Conservation (phyloP, 2,113 vertebrate species). For the Hepsetus odoe region DNA sequence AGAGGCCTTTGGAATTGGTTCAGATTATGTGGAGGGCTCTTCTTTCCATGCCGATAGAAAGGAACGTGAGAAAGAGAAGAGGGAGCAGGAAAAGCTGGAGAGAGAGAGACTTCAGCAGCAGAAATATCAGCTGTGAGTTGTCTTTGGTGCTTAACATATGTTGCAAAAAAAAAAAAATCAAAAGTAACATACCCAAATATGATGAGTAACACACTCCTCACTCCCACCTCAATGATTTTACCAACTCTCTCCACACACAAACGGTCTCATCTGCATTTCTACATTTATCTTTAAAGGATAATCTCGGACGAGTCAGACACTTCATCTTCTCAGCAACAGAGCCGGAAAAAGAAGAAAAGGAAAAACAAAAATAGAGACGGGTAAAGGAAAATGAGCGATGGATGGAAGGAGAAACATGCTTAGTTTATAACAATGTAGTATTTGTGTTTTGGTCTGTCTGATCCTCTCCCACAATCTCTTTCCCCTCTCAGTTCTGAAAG, state of each 20-base stretch:
- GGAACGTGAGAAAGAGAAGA: slow-evolving; percentile 79
- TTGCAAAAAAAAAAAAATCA: too few species aligned
- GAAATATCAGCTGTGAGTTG: slow-evolving; percentile 18
- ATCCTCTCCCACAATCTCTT: slow-evolving; percentile 18
- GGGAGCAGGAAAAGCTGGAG: slow-evolving; percentile 76
- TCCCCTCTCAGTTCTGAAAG: slow-evolving; percentile 78
- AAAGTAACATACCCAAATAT: too few species aligned
- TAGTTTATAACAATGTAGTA: neutral
- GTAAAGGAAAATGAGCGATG: slow-evolving; percentile 51
- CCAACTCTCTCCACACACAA: too few species aligned
- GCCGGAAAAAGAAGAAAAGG: slow-evolving; percentile 90
- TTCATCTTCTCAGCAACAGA: slow-evolving; percentile 79
- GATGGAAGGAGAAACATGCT: neutral
- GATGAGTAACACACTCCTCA: too few species aligned
- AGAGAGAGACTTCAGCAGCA: slow-evolving; percentile 74
- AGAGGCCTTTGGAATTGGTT: slow-evolving; percentile 87
- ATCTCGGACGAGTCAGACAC: slow-evolving; percentile 82
- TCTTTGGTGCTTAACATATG: neutral
- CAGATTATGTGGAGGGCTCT: slow-evolving; percentile 88
- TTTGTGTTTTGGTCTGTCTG: neutral
- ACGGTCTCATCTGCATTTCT: too few species aligned
- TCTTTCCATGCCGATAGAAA: slow-evolving; percentile 89
- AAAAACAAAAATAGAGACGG: slow-evolving; percentile 84
- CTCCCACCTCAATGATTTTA: too few species aligned
- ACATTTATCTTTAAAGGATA: slow-evolving; percentile 66